These are phyloP conservation scores for Todiramphus saurophagus DNA, from an alignment of 2,113 vertebrate genomes.

Conservation along the genomic window DNA sequence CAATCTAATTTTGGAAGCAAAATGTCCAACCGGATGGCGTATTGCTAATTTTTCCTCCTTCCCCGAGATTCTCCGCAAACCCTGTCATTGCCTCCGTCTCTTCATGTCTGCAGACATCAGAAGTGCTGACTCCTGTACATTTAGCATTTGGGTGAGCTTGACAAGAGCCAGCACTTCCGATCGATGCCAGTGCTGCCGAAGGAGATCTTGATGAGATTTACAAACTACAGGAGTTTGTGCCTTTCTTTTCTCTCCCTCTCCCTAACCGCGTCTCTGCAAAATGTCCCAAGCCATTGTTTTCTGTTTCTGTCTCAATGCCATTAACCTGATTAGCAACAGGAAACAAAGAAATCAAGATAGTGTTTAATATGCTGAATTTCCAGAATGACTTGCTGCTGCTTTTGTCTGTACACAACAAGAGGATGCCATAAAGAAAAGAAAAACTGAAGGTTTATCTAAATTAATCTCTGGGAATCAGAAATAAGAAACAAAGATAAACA, in stretches of 20 bases:
- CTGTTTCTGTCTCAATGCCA: neutral
- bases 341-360: slow-evolving; percentile 28
- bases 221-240: neutral
- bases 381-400: slow-evolving; percentile 31
- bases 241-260: neutral
- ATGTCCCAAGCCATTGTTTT: neutral
- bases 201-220: neutral
- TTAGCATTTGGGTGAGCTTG: neutral
- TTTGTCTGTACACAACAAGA: slow-evolving; percentile 35
- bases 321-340: slow-evolving; percentile 30
- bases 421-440: slow-evolving; percentile 1
- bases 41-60: neutral
- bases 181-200: neutral
- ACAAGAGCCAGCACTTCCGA: slow-evolving; percentile 39
- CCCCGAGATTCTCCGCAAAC: neutral
- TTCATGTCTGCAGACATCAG: neutral
- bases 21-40: slow-evolving; percentile 53
- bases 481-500: slow-evolving; percentile 54
- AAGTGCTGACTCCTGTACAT: neutral
- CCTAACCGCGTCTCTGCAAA: neutral
- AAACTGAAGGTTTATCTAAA: slow-evolving; percentile 49
- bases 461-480: slow-evolving; percentile 52
- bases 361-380: slow-evolving; percentile 1
- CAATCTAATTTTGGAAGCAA: slow-evolving; percentile 67
- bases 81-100: neutral